A percentile compares a stretch with the other conserved stretches of the same genome.
Conservation (phyloP, 2,888 invertebrate species). For the Spialia ferax region DNA sequence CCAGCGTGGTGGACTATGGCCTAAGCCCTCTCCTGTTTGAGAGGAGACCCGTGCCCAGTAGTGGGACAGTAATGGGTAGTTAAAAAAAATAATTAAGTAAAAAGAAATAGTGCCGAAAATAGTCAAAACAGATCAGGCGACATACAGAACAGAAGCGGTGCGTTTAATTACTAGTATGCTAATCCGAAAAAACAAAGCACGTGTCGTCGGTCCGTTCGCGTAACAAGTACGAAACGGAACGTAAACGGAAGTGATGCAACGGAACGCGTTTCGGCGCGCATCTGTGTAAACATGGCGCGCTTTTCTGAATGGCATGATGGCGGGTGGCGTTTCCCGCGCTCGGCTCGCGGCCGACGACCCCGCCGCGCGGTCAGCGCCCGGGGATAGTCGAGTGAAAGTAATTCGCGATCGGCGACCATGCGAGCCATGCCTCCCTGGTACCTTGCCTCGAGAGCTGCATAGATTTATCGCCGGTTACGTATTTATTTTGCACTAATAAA, state of each 20-base stretch:
- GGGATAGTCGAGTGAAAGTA: slow-evolving; percentile 85
- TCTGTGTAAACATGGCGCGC: slow-evolving; percentile 85
- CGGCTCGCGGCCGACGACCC: slow-evolving; percentile 76
- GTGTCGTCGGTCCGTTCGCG: slow-evolving; percentile 61
- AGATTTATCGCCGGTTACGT: slow-evolving; percentile 49
- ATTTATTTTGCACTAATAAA: slow-evolving; percentile 32
- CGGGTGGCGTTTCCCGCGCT: slow-evolving; percentile 77
- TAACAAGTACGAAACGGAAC: slow-evolving; percentile 75
- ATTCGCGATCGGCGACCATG: slow-evolving; percentile 80
- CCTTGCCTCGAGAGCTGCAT: slow-evolving; percentile 52
- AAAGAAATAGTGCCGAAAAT: neutral
- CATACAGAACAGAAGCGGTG: slow-evolving; percentile 11
- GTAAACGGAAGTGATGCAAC: slow-evolving; percentile 85
- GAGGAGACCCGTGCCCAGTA: too few species aligned
- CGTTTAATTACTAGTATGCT: slow-evolving; percentile 34
- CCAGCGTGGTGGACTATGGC: too few species aligned
- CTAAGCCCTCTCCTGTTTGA: too few species aligned
- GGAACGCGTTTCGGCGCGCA: slow-evolving; percentile 82
- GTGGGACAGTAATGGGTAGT: too few species aligned
- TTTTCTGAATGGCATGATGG: slow-evolving; percentile 82
- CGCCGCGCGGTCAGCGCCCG: slow-evolving; percentile 77
- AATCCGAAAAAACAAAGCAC: slow-evolving; percentile 63
- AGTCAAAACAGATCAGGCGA: slow-evolving; percentile 5
- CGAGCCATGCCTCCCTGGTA: slow-evolving; percentile 72
- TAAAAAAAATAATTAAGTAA: neutral